Base-by-base conservation (phyloP, 2,888 invertebrate genomes). In the Drosophila aldrichi region DNA sequence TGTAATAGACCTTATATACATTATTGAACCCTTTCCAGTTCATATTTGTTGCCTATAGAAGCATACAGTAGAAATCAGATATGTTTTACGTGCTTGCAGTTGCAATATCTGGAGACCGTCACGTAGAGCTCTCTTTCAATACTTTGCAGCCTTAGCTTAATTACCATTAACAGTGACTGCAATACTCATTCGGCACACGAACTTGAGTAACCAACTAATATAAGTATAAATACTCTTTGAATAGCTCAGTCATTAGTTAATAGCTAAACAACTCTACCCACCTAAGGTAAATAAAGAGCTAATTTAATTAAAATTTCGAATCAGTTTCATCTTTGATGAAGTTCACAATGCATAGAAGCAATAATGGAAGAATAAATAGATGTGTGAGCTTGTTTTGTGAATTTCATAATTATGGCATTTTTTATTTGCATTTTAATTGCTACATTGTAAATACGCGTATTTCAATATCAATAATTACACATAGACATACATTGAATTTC, bases 391-490 rank as follows among this genome's bases (percentile, higher is more conserved):
- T 70, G 60, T 46, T 82, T 81, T 78, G 32, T 79, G 75, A 79
- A 77, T 75, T 88, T 83, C 87, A 88, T 91, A 91, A 87, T 90
- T 90, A 91, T 91, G 88, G 90, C 90, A 86, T 88, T 90, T 51
- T 52, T 52, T 88, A 77, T 80, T 84, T 87, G 82, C 78, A 70
- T 74, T 80, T 80, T 76, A 78, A 87, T 84, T 88, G 81, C 84
- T 88, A 85, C 84, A 85, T 88, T 88, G 79, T 88, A 84, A 79
- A 84, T 89, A 83, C 62, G 82, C 62, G 41, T 75, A 78, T 87
- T 87, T 84, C 71, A 84, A 85, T 85, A 85, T 89, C 89, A 85
- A 84, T 85, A 85, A 88, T 85, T 87, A 89, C 82, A 86, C 88
- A 83, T 88, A 83, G 88, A 83, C 82, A 88, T 77, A 80, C 68